Conservation (phyloP, 2,888 invertebrate genomes). For the Hyppa rectilinea region DNA sequence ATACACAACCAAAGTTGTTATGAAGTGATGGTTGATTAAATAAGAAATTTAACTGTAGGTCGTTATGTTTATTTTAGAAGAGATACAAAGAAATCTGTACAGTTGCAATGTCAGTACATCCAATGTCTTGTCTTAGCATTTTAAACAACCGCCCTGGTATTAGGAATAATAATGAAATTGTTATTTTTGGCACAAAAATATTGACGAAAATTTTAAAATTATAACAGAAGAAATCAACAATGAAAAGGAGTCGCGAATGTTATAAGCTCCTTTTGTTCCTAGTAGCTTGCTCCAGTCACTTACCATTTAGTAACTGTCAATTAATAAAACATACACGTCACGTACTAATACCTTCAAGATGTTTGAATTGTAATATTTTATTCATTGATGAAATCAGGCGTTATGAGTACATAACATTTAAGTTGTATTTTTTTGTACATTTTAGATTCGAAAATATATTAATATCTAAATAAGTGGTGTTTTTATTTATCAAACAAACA, state of each 20-base stretch:
- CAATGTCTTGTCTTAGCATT: slow-evolving; percentile 85
- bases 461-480: slow-evolving; percentile 89
- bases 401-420: slow-evolving; percentile 92
- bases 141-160: slow-evolving; percentile 89
- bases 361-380: slow-evolving; percentile 81
- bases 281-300: slow-evolving; percentile 84
- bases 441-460: slow-evolving; percentile 94
- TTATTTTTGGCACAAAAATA: slow-evolving; percentile 84
- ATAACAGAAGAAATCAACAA: slow-evolving; percentile 69
- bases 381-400: slow-evolving; percentile 86
- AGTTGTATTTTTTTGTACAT: slow-evolving; percentile 94
- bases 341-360: slow-evolving; percentile 78
- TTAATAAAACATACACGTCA: slow-evolving; percentile 81
- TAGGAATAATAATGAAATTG: slow-evolving; percentile 86
- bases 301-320: slow-evolving; percentile 85
- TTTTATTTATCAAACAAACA: slow-evolving; percentile 76
- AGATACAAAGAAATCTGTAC: slow-evolving; percentile 82
- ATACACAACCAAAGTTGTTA: slow-evolving; percentile 92
- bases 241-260: slow-evolving; percentile 75
- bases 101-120: slow-evolving; percentile 82
- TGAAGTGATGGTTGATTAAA: slow-evolving; percentile 91
- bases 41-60: slow-evolving; percentile 88
- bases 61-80: slow-evolving; percentile 89
- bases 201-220: slow-evolving; percentile 66
- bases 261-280: slow-evolving; percentile 85